phyloP scores from a whole-genome alignment of 2,113 vertebrate genomes.

The Chionomys nivalis region DNA sequence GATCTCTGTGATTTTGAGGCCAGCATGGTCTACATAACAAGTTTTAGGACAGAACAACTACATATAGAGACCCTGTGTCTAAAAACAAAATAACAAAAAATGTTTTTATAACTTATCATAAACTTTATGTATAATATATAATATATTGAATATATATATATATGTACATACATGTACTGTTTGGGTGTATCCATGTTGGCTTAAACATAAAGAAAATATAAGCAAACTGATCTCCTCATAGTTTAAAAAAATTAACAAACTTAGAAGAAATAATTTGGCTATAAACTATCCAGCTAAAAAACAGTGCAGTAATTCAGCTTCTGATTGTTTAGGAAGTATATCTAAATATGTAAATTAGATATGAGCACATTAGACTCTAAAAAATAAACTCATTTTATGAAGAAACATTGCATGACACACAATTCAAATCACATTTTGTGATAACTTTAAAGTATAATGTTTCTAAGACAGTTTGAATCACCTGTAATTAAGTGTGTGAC shows the following conservation, averaged over 20 bases:
- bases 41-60: neutral
- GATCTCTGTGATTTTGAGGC: neutral
- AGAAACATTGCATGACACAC: conserved; percentile 41
- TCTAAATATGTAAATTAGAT: conserved; percentile 74
- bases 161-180: neutral
- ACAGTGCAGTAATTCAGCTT: conserved; percentile 63
- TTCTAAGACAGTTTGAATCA: conserved; percentile 58
- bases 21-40: neutral
- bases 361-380: conserved; percentile 22
- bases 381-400: conserved; percentile 68
- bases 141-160: neutral
- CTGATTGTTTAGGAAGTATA: conserved; percentile 57
- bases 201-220: conserved; percentile 36
- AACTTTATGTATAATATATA: neutral
- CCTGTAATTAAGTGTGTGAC: conserved; percentile 53
- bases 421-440: conserved; percentile 70
- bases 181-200: neutral
- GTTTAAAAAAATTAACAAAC: conserved; percentile 56
- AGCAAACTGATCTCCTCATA: conserved; percentile 32
- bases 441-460: conserved; percentile 63
- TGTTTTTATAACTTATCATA: neutral
- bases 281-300: conserved; percentile 66
- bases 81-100: neutral
- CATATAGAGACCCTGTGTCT: no score
- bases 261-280: conserved; percentile 62